Base-by-base conservation (phyloP, 2,888 invertebrate genomes). In the Melolontha melolontha region DNA sequence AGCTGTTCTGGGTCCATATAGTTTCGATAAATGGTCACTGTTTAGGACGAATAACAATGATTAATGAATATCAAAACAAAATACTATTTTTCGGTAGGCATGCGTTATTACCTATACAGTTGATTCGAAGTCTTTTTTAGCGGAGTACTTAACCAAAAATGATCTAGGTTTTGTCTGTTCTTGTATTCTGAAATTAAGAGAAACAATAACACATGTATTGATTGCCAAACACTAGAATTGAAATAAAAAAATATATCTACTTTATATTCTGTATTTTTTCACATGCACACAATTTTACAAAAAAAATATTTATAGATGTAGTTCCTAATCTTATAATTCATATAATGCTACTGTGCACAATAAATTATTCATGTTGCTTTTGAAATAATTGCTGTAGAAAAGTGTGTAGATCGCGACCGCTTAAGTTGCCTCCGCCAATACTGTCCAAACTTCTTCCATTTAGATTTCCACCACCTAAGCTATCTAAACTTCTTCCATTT, bases 401-500 rank as follows among this genome's bases (percentile, higher is more conserved):
- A 11, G 49, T 29, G 12, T 66, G 57, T 14, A 66, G 5, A 59
- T 66, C 66, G 40, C 64, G 52, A 16, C 73, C 73, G 6, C 68
- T 41, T 42, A 75, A 49, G 44, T 69, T 68, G 8, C 72, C 74
- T 5, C 75, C 75, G 11, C 72, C 74, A 27, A 75, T 72, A 10
- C 68, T 63, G 22, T 74, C 73, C 14, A 75, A 41, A 50, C 71
- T 71, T 65, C 75, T 69, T 17, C 73, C 74, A 41, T 54, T 54
- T 22, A 73, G 62, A 27, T 67, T 66, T 8, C 74, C 73, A 17
- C 65, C 68, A 1, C 68, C 68, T 47, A 72, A 70, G 27, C 69
- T 63, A 40, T 73, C 71, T 4, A 72, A 49, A 17, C 67, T 59
- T 51, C 68, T 54, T 39, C 68, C 68, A 12, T 27, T 70, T 64